Base-by-base conservation (phyloP, 1,140 invertebrate genomes). In the Lepeophtheirus salmonis region DNA sequence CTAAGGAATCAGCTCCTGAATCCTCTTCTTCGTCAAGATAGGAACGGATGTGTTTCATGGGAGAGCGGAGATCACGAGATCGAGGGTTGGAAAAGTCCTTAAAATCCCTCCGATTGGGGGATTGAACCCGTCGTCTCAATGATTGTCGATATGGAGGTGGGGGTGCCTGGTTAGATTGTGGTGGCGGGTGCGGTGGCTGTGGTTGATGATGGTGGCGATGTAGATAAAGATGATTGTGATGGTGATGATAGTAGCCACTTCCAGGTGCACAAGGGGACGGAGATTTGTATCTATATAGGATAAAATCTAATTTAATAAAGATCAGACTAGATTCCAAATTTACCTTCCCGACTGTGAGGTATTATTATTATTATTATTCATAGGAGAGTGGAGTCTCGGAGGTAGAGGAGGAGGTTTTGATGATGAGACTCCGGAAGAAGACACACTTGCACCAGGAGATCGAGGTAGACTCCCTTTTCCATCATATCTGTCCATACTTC, bases 281-380 rank as follows among this genome's bases (percentile, higher is more conserved):
- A 41, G 13, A n/a, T 48, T 57, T 57, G 55, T 57, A 57, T 21
- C 55, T 57, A n/a, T n/a, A n/a, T n/a, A n/a, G n/a, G n/a, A n/a
- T n/a, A n/a, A n/a, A n/a, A n/a, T n/a, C n/a, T n/a, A n/a, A n/a
- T n/a, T n/a, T n/a, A n/a, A n/a, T n/a, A n/a, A n/a, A n/a, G n/a
- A n/a, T n/a, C n/a, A n/a, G n/a, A n/a, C n/a, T n/a, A n/a, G n/a
- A n/a, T n/a, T n/a, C n/a, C n/a, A n/a, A n/a, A n/a, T n/a, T n/a
- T n/a, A n/a, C n/a, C n/a, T n/a, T n/a, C n/a, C n/a, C n/a, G n/a
- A n/a, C n/a, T n/a, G n/a, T n/a, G n/a, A n/a, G n/a, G n/a, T n/a
- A n/a, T n/a, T n/a, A n/a, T n/a, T n/a, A n/a, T n/a, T n/a, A n/a
- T n/a, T n/a, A n/a, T n/a, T n/a, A n/a, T n/a, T n/a, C n/a, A n/a